Evolutionary conservation across 1,140 invertebrate genomes (phyloP), one percentile per base, ranked within the genome.

Genomic region (Gryon sp.): DNA sequence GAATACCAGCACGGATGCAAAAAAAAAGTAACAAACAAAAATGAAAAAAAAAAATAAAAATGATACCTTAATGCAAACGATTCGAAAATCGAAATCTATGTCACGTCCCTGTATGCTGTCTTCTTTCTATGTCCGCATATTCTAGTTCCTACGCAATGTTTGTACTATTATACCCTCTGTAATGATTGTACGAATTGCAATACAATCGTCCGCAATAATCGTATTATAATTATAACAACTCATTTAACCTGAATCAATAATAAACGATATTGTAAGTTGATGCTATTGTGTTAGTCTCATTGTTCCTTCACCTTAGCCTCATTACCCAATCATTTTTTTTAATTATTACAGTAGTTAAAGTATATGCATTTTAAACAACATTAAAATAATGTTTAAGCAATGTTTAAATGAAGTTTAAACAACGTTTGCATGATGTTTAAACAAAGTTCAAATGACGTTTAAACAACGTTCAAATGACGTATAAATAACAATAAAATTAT

Each of bases 151-250:
- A 88, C 79, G 86, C 84, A 87, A 88, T 87, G 82, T 88, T 88
- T 88, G 84, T 88, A 88, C 83, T 88, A 84, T 87, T 86, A 87
- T 88, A 88, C 81, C 86, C 86, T 88, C 88, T 88, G 82, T 87
- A 89, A 86, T 86, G 85, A 88, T 88, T 89, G 86, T 89, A 88
- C 80, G 79, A 87, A 87, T 86, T 84, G 85, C 85, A 89, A 87
- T 88, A 89, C 84, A 89, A 80, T 88, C 86, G 86, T 88, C 86
- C 83, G 82, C 82, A 87, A 87, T 86, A 84, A 85, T 83, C 36
- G 75, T 66, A 74, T 66, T 63, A 53, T 77, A 69, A 75, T 75
- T 73, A 57, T 74, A 30, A 52, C 36, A 12, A 43, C 30, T 53
- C 28, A 73, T 73, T 63, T 74, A 74, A 41, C 60, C 60, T 66